These are phyloP conservation scores for Grus americana DNA, from an alignment of 2,113 vertebrate genomes.

Conservation along the genomic window DNA sequence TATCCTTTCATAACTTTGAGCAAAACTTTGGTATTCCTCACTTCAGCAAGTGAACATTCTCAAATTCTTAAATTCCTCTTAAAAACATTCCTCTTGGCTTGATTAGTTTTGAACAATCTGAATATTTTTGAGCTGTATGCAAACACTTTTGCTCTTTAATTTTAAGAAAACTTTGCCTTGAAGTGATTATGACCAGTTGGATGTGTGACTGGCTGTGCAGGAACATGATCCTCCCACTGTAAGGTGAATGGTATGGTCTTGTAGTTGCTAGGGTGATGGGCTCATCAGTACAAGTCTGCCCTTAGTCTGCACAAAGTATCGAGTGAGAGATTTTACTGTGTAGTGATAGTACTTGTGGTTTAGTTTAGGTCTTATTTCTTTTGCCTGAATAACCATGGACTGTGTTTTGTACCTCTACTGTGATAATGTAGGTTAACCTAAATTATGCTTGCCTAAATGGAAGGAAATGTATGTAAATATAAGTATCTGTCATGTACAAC, in stretches of 20 bases:
- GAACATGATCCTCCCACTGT: background rate
- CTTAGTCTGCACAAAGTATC: background rate
- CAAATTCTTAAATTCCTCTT: background rate
- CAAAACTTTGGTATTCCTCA: background rate
- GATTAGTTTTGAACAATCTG: background rate
- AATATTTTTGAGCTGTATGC: background rate
- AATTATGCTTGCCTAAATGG: background rate
- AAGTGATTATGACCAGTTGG: background rate
- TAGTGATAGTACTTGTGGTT: background rate
- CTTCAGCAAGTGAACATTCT: background rate
- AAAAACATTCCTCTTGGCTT: background rate
- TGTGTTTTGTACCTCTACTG: background rate
- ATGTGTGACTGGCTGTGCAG: background rate
- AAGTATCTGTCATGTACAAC: accelerated
- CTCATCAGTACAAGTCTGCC: background rate
- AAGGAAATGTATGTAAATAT: background rate
- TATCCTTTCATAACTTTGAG: background rate
- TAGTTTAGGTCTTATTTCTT: background rate
- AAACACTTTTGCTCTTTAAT: background rate
- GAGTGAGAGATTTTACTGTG: background rate
- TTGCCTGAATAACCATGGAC: background rate
- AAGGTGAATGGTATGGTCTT: background rate
- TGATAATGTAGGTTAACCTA: background rate
- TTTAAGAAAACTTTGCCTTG: background rate
- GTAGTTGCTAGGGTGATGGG: background rate